Evolutionary conservation across 2,797 vertebrate species (phyloP).

Genomic region (Sarcophilus harrisii): DNA sequence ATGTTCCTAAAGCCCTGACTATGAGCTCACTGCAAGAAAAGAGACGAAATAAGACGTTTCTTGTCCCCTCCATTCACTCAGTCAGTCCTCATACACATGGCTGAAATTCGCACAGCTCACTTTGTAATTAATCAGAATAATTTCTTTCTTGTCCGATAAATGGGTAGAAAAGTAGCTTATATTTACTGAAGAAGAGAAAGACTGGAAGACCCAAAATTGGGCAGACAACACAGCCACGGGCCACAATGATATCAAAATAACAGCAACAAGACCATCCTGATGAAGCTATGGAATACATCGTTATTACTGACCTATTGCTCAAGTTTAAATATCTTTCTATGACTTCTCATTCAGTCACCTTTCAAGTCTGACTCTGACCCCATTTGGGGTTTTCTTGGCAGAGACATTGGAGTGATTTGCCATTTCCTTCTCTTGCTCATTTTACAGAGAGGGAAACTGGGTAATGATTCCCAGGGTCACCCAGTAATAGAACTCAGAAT

Average conservation of each 20-base stretch:
- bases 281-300: background rate
- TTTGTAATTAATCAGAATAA: too few relatives aligned
- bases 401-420: background rate
- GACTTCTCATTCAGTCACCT: background rate
- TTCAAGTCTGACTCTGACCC: background rate
- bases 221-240: background rate
- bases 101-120: too few relatives aligned
- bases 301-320: background rate
- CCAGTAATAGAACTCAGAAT: background rate
- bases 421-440: background rate
- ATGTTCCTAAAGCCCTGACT: too few relatives aligned
- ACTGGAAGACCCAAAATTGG: background rate
- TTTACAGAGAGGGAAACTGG: background rate
- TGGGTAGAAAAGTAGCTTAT: background rate
- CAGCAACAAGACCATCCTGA: background rate
- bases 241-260: accelerated
- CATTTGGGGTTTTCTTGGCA: background rate
- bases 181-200: background rate
- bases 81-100: too few relatives aligned
- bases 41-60: background rate
- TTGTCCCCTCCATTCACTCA: too few relatives aligned
- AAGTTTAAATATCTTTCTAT: background rate
- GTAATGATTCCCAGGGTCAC: background rate
- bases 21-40: background rate
- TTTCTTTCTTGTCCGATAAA: too few relatives aligned